These are phyloP conservation scores for Tauraco hartlaubi DNA, from an alignment of 2,797 vertebrate genomes.

Conservation along the genomic window DNA sequence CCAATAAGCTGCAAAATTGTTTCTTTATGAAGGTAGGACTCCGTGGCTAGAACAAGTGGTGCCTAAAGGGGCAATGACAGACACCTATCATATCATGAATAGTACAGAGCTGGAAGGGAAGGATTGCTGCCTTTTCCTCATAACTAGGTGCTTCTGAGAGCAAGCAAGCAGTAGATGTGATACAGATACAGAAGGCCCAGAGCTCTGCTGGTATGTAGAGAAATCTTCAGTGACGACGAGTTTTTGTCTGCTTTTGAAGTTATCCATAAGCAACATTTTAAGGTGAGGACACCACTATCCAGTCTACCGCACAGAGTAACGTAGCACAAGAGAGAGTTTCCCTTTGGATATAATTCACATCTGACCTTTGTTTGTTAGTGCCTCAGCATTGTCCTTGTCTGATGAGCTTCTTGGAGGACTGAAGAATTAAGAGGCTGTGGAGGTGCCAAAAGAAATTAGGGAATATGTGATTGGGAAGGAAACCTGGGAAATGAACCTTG, in stretches of 20 bases:
- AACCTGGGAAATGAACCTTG: conserved; percentile 69
- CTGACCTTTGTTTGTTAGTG: conserved; percentile 43
- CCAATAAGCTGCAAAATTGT: not conserved
- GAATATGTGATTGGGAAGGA: conserved; percentile 71
- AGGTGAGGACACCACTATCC: not conserved
- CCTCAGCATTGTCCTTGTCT: conserved; percentile 52
- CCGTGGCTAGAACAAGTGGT: not conserved
- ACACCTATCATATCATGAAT: not conserved
- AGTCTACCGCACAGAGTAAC: not conserved
- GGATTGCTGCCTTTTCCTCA: not conserved
- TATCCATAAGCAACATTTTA: not conserved
- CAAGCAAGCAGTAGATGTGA: not conserved
- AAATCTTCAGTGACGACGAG: not conserved
- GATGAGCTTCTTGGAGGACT: conserved; percentile 44
- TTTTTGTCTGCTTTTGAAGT: not conserved
- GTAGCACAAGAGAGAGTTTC: not conserved
- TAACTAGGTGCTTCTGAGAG: not conserved
- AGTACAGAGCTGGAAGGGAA: not conserved
- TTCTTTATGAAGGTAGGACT: not conserved
- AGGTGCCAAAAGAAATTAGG: conserved; percentile 64
- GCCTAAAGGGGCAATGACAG: not conserved
- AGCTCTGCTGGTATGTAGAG: not conserved
- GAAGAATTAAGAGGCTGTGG: conserved; percentile 49
- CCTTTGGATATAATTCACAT: not conserved
- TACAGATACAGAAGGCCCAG: not conserved